A percentile compares a stretch with the other conserved stretches of the same genome.
phyloP scores from a whole-genome alignment of 2,113 vertebrate genomes.

The Prunella himalayana region DNA sequence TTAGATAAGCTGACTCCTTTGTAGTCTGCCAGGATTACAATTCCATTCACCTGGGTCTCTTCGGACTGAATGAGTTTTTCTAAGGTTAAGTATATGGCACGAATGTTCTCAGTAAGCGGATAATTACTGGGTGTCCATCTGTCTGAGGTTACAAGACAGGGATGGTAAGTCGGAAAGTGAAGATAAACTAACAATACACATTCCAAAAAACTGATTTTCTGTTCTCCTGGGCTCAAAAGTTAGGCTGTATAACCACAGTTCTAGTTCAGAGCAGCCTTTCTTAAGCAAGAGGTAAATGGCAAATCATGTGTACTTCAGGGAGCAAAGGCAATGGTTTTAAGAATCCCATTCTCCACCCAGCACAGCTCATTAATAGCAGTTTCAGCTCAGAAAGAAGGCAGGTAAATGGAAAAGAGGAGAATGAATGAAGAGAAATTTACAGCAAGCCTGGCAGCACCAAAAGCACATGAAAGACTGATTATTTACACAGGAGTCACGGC shows the following conservation, averaged over 20 bases:
- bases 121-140: slow-evolving; percentile 94
- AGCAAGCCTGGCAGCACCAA: slow-evolving; percentile 41
- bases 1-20: slow-evolving; percentile 95
- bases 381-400: slow-evolving; percentile 58
- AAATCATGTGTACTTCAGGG: neutral
- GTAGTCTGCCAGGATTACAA: slow-evolving; percentile 96
- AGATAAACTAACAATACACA: slow-evolving; percentile 42
- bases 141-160: slow-evolving; percentile 76
- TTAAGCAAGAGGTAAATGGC: neutral
- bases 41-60: slow-evolving; percentile 97
- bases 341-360: slow-evolving; percentile 10
- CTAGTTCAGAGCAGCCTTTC: slow-evolving; percentile 30
- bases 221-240: neutral
- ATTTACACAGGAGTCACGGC: neutral
- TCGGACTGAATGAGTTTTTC: slow-evolving; percentile 98
- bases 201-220: slow-evolving; percentile 16
- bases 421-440: neutral
- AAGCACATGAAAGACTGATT: neutral
- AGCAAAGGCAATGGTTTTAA: slow-evolving; percentile 4
- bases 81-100: slow-evolving; percentile 93
- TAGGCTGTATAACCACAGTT: neutral
- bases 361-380: neutral
- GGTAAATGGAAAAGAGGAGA: slow-evolving; percentile 50
- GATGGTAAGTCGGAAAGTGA: slow-evolving; percentile 45
- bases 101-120: slow-evolving; percentile 94